phyloP scores from a whole-genome alignment of 2,888 invertebrate species.

The Diadromus collaris region DNA sequence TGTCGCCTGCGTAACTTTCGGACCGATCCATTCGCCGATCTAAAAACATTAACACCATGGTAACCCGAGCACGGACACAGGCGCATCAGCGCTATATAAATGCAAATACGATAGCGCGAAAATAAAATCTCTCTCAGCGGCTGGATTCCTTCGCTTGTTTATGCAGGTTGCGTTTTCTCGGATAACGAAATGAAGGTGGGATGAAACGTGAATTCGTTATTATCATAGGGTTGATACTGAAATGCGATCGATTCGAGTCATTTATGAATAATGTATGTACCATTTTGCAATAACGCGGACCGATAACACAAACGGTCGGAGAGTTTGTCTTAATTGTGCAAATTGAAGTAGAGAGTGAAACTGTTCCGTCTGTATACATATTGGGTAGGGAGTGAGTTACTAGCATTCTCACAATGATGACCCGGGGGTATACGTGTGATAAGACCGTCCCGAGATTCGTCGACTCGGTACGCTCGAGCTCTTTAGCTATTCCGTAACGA shows the following conservation, averaged over 20 bases:
- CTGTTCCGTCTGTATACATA: neutral
- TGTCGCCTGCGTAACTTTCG: neutral
- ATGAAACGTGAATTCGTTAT: neutral
- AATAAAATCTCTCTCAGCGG: constrained; percentile 7
- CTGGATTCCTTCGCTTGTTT: neutral
- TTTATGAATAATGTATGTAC: neutral
- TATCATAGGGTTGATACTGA: neutral
- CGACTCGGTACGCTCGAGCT: constrained; percentile 1
- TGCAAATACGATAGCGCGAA: neutral
- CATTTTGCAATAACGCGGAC: neutral
- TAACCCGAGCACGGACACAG: neutral
- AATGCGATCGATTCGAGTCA: neutral
- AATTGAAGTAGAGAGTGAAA: neutral
- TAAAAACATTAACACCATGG: neutral
- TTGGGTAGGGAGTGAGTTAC: neutral
- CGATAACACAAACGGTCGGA: neutral
- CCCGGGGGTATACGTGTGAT: constrained; percentile 14
- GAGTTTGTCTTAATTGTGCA: neutral
- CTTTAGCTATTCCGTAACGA: constrained; percentile 22
- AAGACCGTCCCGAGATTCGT: constrained; percentile 12
- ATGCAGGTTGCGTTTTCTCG: neutral
- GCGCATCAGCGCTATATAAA: constrained; percentile 7
- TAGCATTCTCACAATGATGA: constrained; percentile 3
- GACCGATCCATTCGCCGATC: neutral
- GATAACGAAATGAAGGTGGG: neutral